phyloP scores from a whole-genome alignment of 2,113 vertebrate genomes.

The Erythrocercus mccallii region DNA sequence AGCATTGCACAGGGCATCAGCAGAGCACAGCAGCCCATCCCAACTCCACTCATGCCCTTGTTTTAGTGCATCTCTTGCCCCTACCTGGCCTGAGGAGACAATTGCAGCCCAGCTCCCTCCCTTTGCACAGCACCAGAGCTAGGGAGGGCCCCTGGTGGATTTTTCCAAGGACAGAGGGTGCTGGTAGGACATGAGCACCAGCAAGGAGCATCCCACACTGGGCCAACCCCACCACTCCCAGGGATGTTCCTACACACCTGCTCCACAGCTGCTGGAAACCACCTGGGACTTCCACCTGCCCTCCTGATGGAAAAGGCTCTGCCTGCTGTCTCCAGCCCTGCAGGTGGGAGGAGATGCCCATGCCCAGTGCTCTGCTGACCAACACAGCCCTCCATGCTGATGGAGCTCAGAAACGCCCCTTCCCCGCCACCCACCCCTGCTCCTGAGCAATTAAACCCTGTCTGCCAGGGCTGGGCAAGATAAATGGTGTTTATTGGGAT shows the following conservation, averaged over 20 bases:
- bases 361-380: neutral
- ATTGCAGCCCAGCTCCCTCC: neutral
- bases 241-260: neutral
- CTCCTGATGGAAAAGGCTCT: neutral
- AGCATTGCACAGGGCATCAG: neutral
- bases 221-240: neutral
- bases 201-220: neutral
- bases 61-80: fast-evolving
- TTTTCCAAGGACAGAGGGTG: neutral
- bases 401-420: neutral
- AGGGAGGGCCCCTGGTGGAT: neutral
- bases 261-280: neutral
- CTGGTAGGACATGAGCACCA: neutral
- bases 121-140: neutral
- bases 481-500: conserved; percentile 10
- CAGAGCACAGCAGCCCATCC: neutral
- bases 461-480: neutral
- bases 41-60: fast-evolving
- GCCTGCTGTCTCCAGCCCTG: neutral
- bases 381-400: neutral
- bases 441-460: neutral
- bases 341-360: neutral
- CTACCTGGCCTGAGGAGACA: neutral
- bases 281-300: fast-evolving
- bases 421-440: fast-evolving